These are phyloP conservation scores for Bellardia pandia DNA, from an alignment of 2,888 invertebrate species.

Conservation along the genomic window DNA sequence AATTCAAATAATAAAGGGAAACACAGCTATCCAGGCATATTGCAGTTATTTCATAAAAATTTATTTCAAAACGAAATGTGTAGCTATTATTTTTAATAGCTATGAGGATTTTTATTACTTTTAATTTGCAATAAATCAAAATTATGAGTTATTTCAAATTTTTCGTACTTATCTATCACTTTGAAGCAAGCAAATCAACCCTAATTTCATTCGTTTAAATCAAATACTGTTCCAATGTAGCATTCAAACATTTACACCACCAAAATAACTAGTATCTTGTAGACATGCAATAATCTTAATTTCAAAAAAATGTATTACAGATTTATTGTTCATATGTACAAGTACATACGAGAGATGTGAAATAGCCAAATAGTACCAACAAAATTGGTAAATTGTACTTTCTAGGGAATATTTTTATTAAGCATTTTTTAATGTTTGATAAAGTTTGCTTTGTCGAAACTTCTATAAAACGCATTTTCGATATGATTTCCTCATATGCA, in stretches of 20 bases:
- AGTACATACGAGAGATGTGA: too few relatives aligned
- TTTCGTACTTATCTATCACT: slow-evolving; percentile 37
- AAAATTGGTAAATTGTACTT: too few relatives aligned
- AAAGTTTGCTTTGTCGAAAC: too few relatives aligned
- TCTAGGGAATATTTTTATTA: too few relatives aligned
- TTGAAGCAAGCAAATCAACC: slow-evolving; percentile 48
- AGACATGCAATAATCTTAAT: too few relatives aligned
- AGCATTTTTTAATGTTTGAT: too few relatives aligned
- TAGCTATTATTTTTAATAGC: slow-evolving; percentile 77
- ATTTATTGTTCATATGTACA: too few relatives aligned
- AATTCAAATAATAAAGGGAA: slow-evolving; percentile 5
- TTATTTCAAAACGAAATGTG: slow-evolving; percentile 4
- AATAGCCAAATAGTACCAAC: too few relatives aligned
- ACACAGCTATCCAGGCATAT: slow-evolving; percentile 2
- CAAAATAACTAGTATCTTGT: background rate
- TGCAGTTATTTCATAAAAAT: slow-evolving; percentile 12
- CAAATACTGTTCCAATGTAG: background rate
- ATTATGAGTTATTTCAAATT: slow-evolving; percentile 53
- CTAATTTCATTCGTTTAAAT: slow-evolving; percentile 13
- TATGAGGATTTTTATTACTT: slow-evolving; percentile 78
- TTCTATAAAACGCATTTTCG: too few relatives aligned
- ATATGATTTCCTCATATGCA: too few relatives aligned
- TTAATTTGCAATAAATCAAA: slow-evolving; percentile 81
- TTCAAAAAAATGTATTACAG: too few relatives aligned
- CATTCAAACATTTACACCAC: background rate